phyloP scores from a whole-genome alignment of 2,797 vertebrate species.

The Bradypus variegatus region DNA sequence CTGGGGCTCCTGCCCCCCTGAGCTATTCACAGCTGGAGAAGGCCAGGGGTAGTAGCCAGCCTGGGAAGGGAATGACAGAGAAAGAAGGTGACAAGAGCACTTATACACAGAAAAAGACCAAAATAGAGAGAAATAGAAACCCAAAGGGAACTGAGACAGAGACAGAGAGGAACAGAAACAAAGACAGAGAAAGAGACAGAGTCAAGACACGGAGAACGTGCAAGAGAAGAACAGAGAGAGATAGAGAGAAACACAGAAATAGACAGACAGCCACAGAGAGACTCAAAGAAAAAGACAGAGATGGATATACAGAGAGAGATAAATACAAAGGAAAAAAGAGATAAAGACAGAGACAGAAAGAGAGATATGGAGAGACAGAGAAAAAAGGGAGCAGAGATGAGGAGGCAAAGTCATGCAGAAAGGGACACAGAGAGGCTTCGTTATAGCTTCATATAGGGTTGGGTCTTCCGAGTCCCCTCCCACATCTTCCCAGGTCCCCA shows the following conservation, averaged over 20 bases:
- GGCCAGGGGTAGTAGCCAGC: not conserved
- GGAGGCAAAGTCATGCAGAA: not conserved
- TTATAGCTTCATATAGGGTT: not conserved
- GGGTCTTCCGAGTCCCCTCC: not conserved
- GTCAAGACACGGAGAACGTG: not conserved
- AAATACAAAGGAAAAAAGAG: not conserved
- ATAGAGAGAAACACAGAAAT: not conserved
- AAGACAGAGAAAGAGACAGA: not conserved
- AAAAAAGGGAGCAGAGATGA: not conserved
- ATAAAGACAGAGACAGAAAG: not conserved
- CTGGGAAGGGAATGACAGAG: conserved; percentile 18
- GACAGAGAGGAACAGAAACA: not conserved
- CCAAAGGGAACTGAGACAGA: not conserved
- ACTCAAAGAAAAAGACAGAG: not conserved
- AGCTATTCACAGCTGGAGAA: conserved; percentile 43
- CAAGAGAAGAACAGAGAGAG: not conserved
- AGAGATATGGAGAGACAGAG: not conserved
- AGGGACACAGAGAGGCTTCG: not conserved
- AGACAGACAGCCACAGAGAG: not conserved
- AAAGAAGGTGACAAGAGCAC: not conserved
- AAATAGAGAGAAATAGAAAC: not conserved
- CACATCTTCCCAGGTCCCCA: not conserved
- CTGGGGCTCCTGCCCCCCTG: conserved; percentile 36
- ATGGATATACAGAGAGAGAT: not conserved
- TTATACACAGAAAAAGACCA: conserved; percentile 6